Evolutionary conservation across 2,888 invertebrate genomes (phyloP).

Genomic region (Azorinus chamasolen): DNA sequence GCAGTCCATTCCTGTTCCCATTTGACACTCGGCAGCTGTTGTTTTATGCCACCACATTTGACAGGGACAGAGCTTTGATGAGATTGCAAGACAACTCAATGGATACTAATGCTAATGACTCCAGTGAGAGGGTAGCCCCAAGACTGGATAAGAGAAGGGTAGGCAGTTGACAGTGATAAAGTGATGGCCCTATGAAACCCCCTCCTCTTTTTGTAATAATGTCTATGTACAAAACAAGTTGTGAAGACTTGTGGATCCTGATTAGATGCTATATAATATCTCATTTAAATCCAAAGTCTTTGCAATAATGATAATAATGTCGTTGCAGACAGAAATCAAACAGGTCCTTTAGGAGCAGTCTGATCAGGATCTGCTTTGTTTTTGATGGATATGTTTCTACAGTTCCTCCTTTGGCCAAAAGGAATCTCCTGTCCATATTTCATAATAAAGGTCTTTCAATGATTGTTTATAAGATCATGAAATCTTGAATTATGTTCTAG

Average conservation of each 20-base stretch:
- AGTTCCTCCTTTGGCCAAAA: too few species aligned
- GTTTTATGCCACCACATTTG: conserved; percentile 99
- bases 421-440: too few species aligned
- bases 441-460: too few species aligned
- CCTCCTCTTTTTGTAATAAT: neutral
- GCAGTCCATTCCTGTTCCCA: conserved; percentile 96
- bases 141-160: conserved; percentile 95
- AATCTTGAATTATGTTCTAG: too few species aligned
- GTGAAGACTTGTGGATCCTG: neutral
- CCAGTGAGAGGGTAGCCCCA: conserved; percentile 94
- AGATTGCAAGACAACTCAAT: conserved; percentile 95
- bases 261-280: neutral
- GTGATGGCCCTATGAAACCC: neutral
- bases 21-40: conserved; percentile 98
- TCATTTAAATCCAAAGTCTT: neutral
- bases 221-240: neutral
- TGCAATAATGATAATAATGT: too few species aligned
- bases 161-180: conserved; percentile 16
- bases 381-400: too few species aligned
- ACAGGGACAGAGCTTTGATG: conserved; percentile 96
- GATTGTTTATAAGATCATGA: too few species aligned
- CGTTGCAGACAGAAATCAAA: neutral
- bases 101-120: conserved; percentile 87
- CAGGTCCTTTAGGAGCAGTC: neutral
- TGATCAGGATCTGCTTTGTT: neutral